These are phyloP conservation scores for Thymallus thymallus DNA, from an alignment of 2,113 vertebrate genomes.

Conservation along the genomic window DNA sequence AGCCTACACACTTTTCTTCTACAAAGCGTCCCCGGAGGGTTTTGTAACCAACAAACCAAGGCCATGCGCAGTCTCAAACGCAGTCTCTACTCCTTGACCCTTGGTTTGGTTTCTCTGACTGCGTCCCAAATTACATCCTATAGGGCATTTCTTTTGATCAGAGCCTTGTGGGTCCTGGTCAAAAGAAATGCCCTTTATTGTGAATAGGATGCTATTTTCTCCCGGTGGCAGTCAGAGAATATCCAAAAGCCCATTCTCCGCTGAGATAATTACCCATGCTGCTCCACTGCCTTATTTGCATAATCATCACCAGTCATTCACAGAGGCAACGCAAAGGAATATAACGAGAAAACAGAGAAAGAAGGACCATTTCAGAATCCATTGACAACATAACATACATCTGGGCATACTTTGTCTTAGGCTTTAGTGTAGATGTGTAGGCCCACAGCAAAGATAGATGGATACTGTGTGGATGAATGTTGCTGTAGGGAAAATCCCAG, in stretches of 20 bases:
- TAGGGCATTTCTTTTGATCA: no score
- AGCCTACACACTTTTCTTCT: no score
- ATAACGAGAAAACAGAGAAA: conserved; percentile 75
- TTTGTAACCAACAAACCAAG: no score
- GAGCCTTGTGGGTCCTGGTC: no score
- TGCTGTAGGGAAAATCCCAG: neutral
- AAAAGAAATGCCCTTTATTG: no score
- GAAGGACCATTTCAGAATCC: conserved; percentile 66
- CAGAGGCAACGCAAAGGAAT: conserved; percentile 73
- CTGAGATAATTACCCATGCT: conserved; percentile 77
- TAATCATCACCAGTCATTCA: conserved; percentile 78
- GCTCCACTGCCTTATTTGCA: conserved; percentile 74
- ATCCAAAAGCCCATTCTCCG: conserved; percentile 40
- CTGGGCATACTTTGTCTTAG: conserved; percentile 44
- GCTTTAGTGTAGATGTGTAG: conserved; percentile 2
- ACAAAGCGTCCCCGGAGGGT: no score
- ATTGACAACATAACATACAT: conserved; percentile 36
- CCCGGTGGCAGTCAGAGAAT: conserved; percentile 49
- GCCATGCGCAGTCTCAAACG: conserved; percentile 43
- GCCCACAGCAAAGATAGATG: neutral
- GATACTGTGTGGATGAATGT: neutral
- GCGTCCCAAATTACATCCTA: no score
- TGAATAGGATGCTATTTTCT: conserved; percentile 5
- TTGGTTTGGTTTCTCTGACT: no score
- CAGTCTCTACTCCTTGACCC: conserved; percentile 19